These are phyloP conservation scores for Ciconia boyciana DNA, from an alignment of 2,113 vertebrate genomes.

Conservation along the genomic window DNA sequence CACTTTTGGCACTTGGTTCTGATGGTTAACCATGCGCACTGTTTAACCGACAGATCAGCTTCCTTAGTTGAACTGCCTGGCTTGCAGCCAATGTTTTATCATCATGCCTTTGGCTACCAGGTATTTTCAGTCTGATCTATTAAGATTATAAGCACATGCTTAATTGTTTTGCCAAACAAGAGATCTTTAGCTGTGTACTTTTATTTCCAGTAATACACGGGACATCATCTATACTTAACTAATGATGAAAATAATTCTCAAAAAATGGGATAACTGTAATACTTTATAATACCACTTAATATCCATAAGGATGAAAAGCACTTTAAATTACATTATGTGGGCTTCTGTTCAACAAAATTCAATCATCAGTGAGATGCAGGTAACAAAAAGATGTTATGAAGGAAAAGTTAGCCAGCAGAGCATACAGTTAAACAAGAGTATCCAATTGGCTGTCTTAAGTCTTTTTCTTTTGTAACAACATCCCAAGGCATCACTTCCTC, in stretches of 20 bases:
- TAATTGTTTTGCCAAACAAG: neutral
- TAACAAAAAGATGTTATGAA: neutral
- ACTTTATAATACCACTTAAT: neutral
- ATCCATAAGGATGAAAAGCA: neutral
- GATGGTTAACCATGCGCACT: neutral
- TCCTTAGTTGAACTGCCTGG: slow-evolving; percentile 2
- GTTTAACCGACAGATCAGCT: neutral
- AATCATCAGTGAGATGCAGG: neutral
- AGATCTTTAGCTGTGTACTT: neutral
- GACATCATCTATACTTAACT: neutral
- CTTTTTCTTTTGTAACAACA: neutral
- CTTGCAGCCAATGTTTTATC: slow-evolving; percentile 12
- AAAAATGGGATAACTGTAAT: neutral
- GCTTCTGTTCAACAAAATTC: neutral
- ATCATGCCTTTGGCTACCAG: neutral
- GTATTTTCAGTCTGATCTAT: neutral
- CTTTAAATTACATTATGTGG: neutral
- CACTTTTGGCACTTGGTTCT: neutral
- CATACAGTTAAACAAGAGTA: neutral
- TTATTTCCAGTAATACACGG: neutral
- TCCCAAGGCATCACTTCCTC: neutral
- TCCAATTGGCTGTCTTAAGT: neutral
- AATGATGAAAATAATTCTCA: neutral
- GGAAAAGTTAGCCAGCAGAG: neutral
- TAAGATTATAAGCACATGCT: neutral